phyloP scores from a whole-genome alignment of 2,888 invertebrate species.

The Halictus quadricinctus region DNA sequence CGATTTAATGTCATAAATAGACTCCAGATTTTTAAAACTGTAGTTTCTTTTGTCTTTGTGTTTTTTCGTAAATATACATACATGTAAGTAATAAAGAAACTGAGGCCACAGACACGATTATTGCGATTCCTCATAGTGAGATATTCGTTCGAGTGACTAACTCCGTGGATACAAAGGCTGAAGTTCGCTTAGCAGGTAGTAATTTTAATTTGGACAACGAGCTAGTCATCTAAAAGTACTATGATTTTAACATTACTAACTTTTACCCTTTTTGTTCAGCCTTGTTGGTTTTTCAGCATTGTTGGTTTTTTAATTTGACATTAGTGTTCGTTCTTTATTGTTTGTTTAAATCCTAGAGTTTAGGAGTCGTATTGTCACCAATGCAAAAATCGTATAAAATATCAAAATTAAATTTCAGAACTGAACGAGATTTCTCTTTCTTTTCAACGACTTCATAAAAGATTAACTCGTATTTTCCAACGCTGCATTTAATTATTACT shows the following conservation, averaged over 20 bases:
- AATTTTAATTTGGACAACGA: not conserved
- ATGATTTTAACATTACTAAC: not conserved
- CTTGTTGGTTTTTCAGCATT: not conserved
- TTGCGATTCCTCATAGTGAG: not conserved
- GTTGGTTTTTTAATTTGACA: not conserved
- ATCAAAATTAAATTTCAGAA: not conserved
- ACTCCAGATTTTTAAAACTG: not conserved
- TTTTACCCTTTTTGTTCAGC: not conserved
- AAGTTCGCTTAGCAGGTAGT: not conserved
- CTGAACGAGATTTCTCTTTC: not conserved
- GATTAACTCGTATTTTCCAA: not conserved
- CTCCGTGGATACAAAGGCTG: not conserved
- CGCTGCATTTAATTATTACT: no score
- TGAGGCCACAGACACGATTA: not conserved
- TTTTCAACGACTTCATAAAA: not conserved
- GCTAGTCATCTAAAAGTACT: not conserved
- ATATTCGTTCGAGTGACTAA: not conserved
- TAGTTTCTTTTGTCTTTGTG: not conserved
- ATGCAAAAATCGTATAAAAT: not conserved
- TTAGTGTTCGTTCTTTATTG: not conserved
- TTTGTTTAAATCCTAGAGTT: not conserved
- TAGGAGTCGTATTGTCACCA: not conserved
- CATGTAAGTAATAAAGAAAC: not conserved
- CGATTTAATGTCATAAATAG: not conserved
- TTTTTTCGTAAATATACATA: not conserved